Evolutionary conservation across 2,888 invertebrate species (phyloP), one percentile per base, ranked within the genome.

Genomic region (Caenorhabditis uteleia): DNA sequence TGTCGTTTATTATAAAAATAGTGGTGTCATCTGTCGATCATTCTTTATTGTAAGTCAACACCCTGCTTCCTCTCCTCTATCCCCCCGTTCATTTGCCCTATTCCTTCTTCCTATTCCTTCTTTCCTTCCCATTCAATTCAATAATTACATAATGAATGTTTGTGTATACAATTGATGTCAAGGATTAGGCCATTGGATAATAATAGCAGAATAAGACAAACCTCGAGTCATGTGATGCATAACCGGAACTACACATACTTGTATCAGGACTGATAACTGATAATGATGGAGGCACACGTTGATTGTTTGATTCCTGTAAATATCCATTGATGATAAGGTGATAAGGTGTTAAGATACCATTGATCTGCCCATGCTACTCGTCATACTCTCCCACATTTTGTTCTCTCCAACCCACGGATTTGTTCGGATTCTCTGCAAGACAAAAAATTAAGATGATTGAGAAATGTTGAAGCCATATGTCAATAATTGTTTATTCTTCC

Each of bases 201-300:
- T n/a, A n/a, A n/a, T n/a, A n/a, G n/a, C n/a, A n/a, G n/a, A n/a
- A 38, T n/a, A 7, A n/a, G n/a, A 42, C 43, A 18, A 29, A 70
- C 70, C 70, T 70, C 39, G 67, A 68, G 29, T 71, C 71, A 25
- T 71, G 65, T 16, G 65, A 65, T 12, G 61, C 71, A 36, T 71
- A 71, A 40, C 71, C 71, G 5, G 68, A 68, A 53, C 68, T 68
- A 43, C 71, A 71, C 49, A 65, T 68, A 33, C 68, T 68, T 7
- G 68, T 68, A 21, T 71, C 68, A 8, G 67, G 68, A 39, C 68
- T 65, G 10, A 29, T 55, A 12, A 68, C 68, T 38, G 65, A 68
- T 3, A 65, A 48, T 10, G 57, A 48, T 25, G 66, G 62, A 16
- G 64, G 67, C 14, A 54, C 53, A 16, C 49, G 49, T 21, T 55